These are phyloP conservation scores for Cantharis nigra DNA, from an alignment of 2,888 invertebrate genomes.

Conservation along the genomic window DNA sequence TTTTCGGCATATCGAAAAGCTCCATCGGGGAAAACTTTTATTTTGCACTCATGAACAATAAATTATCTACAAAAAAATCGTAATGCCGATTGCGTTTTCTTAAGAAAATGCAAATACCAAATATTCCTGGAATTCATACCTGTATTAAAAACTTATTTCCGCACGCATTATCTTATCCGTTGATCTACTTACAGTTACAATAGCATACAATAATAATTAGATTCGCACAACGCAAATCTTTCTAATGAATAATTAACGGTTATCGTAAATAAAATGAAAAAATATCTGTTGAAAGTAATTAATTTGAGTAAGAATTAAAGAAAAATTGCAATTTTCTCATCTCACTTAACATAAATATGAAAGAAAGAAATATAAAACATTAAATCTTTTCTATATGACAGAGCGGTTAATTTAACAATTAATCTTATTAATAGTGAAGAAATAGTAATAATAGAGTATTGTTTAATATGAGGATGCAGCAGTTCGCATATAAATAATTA, in stretches of 20 bases:
- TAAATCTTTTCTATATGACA: conserved; percentile 16
- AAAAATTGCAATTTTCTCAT: conserved; percentile 18
- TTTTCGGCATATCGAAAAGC: background rate
- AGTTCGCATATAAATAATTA: conserved; percentile 8
- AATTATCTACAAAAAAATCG: background rate
- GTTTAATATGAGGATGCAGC: background rate
- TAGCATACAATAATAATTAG: conserved; percentile 25
- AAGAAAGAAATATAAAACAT: conserved; percentile 16
- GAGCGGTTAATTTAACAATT: conserved; percentile 10
- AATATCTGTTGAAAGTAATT: conserved; percentile 22
- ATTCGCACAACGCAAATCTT: conserved; percentile 26
- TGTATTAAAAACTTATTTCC: background rate
- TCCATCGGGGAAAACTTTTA: background rate
- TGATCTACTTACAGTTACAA: conserved; percentile 22
- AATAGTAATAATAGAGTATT: conserved; percentile 8
- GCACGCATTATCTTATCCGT: conserved; percentile 21
- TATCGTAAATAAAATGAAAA: conserved; percentile 20
- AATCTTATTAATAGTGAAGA: conserved; percentile 6
- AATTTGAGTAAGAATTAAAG: conserved; percentile 23
- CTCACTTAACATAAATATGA: conserved; percentile 18
- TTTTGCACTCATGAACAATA: too few relatives aligned
- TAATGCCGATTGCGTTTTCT: background rate
- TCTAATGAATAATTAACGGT: conserved; percentile 28
- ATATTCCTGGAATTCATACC: background rate
- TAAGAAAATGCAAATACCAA: background rate